phyloP scores from a whole-genome alignment of 2,797 vertebrate species.

The Sebastes taczanowskii region DNA sequence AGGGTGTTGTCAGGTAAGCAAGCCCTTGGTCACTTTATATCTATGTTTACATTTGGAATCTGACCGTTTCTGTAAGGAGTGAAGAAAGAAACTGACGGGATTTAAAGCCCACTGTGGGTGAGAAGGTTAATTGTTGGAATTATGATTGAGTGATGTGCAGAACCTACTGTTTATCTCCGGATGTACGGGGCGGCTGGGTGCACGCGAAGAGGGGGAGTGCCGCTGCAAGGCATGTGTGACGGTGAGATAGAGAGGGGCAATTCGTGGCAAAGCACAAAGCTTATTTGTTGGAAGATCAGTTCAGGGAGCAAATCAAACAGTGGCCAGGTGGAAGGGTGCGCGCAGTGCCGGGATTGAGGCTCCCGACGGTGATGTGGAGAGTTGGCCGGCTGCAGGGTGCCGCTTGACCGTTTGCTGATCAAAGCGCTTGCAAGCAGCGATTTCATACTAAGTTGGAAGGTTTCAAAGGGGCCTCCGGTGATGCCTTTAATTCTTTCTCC shows the following conservation, averaged over 20 bases:
- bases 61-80: neutral
- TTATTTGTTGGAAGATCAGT: slow-evolving; percentile 70
- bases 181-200: neutral
- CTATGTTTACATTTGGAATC: slow-evolving; percentile 17
- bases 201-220: neutral
- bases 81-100: neutral
- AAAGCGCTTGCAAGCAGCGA: slow-evolving; percentile 71
- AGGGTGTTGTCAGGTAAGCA: slow-evolving; percentile 13
- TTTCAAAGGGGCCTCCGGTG: slow-evolving; percentile 74
- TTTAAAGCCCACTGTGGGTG: slow-evolving; percentile 12
- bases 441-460: slow-evolving; percentile 73
- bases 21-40: slow-evolving; percentile 12
- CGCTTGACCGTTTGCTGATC: slow-evolving; percentile 75
- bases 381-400: slow-evolving; percentile 60
- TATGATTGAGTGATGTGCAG: slow-evolving; percentile 28
- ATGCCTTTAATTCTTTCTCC: slow-evolving; percentile 62
- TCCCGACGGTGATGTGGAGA: slow-evolving; percentile 42
- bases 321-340: slow-evolving; percentile 46
- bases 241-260: slow-evolving; percentile 15
- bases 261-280: slow-evolving; percentile 44
- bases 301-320: slow-evolving; percentile 59
- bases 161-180: slow-evolving; percentile 43
- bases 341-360: slow-evolving; percentile 11
- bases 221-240: slow-evolving; percentile 26
- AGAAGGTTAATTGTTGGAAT: slow-evolving; percentile 56